Percentiles rank a stretch among this genome's conserved stretches.
Conservation (phyloP, 2,888 invertebrate genomes). For the Bursaphelenchus okinawaensis region DNA sequence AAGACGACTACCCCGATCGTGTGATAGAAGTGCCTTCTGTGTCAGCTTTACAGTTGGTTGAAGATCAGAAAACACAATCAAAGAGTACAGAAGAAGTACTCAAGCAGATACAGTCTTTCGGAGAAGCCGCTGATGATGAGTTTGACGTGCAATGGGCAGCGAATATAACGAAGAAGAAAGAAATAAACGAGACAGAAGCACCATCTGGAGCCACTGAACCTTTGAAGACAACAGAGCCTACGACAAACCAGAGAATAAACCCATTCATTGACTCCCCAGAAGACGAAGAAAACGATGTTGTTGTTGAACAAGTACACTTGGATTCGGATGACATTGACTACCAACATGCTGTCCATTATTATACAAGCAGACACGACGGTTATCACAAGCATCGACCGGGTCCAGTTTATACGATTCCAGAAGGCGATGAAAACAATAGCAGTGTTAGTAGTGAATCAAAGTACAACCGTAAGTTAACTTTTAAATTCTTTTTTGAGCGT, state of each 20-base stretch:
- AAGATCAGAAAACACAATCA: slow-evolving; percentile 30
- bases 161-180: slow-evolving; percentile 8
- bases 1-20: slow-evolving; percentile 54
- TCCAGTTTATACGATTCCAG: slow-evolving; percentile 57
- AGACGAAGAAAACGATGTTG: slow-evolving; percentile 43
- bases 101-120: slow-evolving; percentile 52
- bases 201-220: neutral
- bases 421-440: slow-evolving; percentile 51
- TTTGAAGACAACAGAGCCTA: too few relatives aligned
- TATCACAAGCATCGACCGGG: slow-evolving; percentile 47
- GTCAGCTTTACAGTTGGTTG: slow-evolving; percentile 7
- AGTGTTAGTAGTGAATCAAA: slow-evolving; percentile 15
- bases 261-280: slow-evolving; percentile 48
- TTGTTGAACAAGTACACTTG: slow-evolving; percentile 30
- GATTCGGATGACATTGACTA: slow-evolving; percentile 43
- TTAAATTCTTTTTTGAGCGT: neutral
- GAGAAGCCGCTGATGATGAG: slow-evolving; percentile 56
- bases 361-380: slow-evolving; percentile 17
- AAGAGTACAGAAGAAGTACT: slow-evolving; percentile 42
- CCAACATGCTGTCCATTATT: slow-evolving; percentile 38
- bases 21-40: slow-evolving; percentile 50
- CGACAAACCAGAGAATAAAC: slow-evolving; percentile 28
- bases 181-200: neutral
- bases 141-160: slow-evolving; percentile 56
- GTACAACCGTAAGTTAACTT: slow-evolving; percentile 8